Evolutionary conservation across 2,888 invertebrate genomes (phyloP).

Genomic region (Drosophila ustulata): DNA sequence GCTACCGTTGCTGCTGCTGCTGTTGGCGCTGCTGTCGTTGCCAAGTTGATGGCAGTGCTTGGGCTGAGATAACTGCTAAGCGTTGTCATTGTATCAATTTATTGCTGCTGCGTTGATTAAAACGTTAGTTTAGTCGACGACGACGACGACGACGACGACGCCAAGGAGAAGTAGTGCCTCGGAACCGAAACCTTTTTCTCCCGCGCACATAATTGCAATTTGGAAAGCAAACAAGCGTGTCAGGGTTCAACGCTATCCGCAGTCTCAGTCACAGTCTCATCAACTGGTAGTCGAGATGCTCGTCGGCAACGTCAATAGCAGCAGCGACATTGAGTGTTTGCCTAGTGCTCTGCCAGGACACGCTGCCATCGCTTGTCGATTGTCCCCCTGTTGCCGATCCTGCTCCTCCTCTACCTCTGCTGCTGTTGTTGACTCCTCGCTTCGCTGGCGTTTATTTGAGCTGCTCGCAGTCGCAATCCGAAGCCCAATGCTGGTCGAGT

Average conservation of each 20-base stretch:
- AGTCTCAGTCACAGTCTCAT: constrained; percentile 32
- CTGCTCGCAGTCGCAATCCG: constrained; percentile 38
- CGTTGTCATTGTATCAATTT: constrained; percentile 59
- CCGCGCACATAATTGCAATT: constrained; percentile 70
- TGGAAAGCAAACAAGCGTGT: constrained; percentile 64
- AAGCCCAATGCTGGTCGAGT: constrained; percentile 38
- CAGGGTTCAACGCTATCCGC: constrained; percentile 40
- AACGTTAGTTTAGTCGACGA: constrained; percentile 23
- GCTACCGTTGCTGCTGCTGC: constrained; percentile 38
- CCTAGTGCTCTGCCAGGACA: constrained; percentile 25
- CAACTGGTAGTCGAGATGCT: constrained; percentile 38
- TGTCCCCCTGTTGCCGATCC: neutral
- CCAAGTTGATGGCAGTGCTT: constrained; percentile 40
- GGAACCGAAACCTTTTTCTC: constrained; percentile 41
- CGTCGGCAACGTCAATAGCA: constrained; percentile 37
- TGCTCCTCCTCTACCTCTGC: neutral
- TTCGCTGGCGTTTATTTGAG: constrained; percentile 31
- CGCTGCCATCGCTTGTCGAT: constrained; percentile 39
- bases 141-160: neutral
- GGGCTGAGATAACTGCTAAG: constrained; percentile 36
- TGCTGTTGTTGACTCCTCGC: constrained; percentile 1
- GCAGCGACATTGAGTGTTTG: constrained; percentile 51
- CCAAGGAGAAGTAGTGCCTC: constrained; percentile 17
- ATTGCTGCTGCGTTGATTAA: constrained; percentile 46
- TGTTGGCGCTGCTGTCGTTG: constrained; percentile 32